Conservation (phyloP, 2,797 vertebrate species). For the Neoniphon sammara region DNA sequence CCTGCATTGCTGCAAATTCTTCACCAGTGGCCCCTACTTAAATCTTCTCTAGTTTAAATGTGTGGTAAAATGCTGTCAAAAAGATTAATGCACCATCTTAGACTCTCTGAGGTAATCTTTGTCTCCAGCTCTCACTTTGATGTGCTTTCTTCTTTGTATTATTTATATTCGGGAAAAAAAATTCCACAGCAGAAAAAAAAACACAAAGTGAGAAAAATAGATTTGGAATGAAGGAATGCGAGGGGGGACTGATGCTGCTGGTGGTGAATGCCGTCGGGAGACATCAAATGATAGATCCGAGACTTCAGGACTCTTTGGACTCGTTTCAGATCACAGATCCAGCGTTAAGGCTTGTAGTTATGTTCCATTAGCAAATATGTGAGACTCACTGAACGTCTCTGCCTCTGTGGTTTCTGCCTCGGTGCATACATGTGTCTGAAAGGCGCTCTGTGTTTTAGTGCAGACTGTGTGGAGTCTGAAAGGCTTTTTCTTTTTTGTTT, state of each 20-base stretch:
- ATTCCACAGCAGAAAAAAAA: conserved; percentile 43
- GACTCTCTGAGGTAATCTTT: conserved; percentile 67
- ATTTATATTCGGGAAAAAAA: conserved; percentile 42
- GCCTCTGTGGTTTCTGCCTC: neutral
- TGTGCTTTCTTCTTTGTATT: conserved; percentile 60
- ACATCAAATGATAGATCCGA: conserved; percentile 57
- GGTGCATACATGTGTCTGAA: conserved; percentile 21
- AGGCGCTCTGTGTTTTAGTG: conserved; percentile 13
- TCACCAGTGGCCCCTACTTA: neutral
- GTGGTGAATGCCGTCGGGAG: conserved; percentile 38
- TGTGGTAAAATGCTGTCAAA: conserved; percentile 35
- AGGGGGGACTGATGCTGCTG: conserved; percentile 21
- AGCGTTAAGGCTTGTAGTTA: conserved; percentile 41
- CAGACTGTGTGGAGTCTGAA: no score
- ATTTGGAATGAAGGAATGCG: conserved; percentile 50
- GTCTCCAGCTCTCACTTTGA: conserved; percentile 72
- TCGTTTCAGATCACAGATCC: conserved; percentile 31
- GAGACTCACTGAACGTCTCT: conserved; percentile 11
- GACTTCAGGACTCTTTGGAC: conserved; percentile 44
- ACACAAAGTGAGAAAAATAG: conserved; percentile 56
- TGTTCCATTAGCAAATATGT: conserved; percentile 53
- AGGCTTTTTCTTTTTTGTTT: no score
- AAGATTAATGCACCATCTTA: conserved; percentile 62
- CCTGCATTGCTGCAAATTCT: neutral
- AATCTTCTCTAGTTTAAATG: conserved; percentile 37